Evolutionary conservation across 2,797 vertebrate genomes (phyloP), one percentile per base, ranked within the genome.

Genomic region (Galagoides demidoff): DNA sequence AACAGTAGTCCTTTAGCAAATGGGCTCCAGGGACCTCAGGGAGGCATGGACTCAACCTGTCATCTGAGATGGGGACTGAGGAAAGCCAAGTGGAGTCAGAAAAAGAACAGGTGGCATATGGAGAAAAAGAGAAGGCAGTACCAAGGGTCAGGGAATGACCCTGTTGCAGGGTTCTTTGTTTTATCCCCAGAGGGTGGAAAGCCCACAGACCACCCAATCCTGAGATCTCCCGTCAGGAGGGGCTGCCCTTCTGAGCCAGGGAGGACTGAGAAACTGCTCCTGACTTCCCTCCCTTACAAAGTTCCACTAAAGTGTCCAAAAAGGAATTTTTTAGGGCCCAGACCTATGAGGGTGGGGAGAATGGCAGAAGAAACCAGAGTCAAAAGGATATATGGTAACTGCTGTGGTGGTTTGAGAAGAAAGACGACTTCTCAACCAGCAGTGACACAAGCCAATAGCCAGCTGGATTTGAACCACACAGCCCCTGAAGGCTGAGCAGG

Each of bases 391-490:
- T 11, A 3, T 85, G 78, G 39, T 20, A 52, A 86, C 14, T 61
- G 57, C 34, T 11, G 14, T 57, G 23, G 12, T 14, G 27, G 10
- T 7, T 43, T 7, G 6, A 39, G 39, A 88, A 82, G 43, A 81
- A 64, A 84, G 16, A 90, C 27, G 19, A 12, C 20, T 81, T 59
- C 39, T 79, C 11, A 20, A 6, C 27, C 59, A 77, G 37, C 5
- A 64, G 6, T 29, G 79, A 94, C n/a, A 29, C 88, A 86, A 63
- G 29, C 29, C 52, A 70, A 39, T 37, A 45, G 55, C 8, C n/a
- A 81, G 14, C 10, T 57, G 86, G n/a, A 85, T 45, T 61, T 43
- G 74, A 86, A 79, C 6, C 20, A 29, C 78, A 90, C 76, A 74
- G 27, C 37, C 23, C 61, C 71, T 83, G 34, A 39, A 92, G 20